Percentiles rank a stretch among this genome's conserved stretches.
Conservation (phyloP, 1,140 invertebrate species). For the Lepidurus packardi region DNA sequence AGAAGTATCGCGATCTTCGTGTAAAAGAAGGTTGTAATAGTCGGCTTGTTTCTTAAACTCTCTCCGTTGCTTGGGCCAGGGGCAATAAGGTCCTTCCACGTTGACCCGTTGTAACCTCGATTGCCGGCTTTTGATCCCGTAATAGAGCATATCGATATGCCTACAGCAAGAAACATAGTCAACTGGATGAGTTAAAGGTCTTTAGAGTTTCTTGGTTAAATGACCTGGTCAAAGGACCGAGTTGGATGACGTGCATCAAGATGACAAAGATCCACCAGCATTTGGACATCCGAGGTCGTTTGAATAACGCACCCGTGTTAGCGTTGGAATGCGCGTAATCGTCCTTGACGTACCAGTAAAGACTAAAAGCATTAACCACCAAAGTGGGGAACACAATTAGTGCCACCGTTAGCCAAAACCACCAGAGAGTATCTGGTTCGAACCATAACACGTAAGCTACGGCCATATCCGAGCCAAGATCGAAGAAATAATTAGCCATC, state of each 20-base stretch:
- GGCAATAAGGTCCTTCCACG: constrained; percentile 35
- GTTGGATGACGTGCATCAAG: constrained; percentile 38
- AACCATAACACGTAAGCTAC: constrained; percentile 37
- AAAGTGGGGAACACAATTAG: constrained; percentile 37
- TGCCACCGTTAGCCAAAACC: constrained; percentile 37
- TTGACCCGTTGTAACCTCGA: constrained; percentile 30
- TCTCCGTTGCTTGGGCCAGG: constrained; percentile 33
- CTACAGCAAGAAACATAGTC: constrained; percentile 13
- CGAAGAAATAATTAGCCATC: constrained; percentile 34
- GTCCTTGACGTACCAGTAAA: constrained; percentile 38
- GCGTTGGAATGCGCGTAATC: constrained; percentile 33
- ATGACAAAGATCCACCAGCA: constrained; percentile 37
- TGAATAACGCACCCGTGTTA: constrained; percentile 22
- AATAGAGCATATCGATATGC: constrained; percentile 34
- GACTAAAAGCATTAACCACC: constrained; percentile 38
- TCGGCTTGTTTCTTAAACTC: constrained; percentile 34
- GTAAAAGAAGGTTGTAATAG: constrained; percentile 36
- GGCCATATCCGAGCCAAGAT: constrained; percentile 36
- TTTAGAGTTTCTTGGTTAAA: background rate
- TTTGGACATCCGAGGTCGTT: constrained; percentile 33
- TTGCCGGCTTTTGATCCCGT: constrained; percentile 35
- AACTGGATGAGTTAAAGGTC: background rate
- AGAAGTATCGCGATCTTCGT: constrained; percentile 37
- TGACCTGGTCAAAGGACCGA: constrained; percentile 40
- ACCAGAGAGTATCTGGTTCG: constrained; percentile 35